Base-by-base conservation (phyloP, 2,113 vertebrate species). In the Sturnus vulgaris region DNA sequence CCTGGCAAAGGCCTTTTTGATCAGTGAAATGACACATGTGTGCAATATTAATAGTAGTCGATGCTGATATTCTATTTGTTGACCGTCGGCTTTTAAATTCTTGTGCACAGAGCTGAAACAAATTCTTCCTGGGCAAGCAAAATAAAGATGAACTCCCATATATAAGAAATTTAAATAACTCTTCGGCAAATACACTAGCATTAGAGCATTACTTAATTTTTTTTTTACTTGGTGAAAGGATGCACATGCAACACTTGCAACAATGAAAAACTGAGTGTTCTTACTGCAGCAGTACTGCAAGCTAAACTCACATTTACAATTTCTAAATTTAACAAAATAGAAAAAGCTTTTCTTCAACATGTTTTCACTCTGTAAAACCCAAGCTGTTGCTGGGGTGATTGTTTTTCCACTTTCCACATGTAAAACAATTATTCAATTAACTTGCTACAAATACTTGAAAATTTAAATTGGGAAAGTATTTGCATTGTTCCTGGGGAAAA, bases 41-140 rank as follows among this genome's bases (percentile, higher is more conserved):
- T 98, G 98, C 98, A 98, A 98, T 98, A 99, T 98, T 98, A 98
- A 98, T 96, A 97, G 98, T 97, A 94, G 94, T 95, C 42, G 91
- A 98, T 98, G 98, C 98, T 97, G 98, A 98, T 98, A 95, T 96
- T 97, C 97, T 95, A 95, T 96, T 96, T 97, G 95, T 81, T 76
- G 85, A 95, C 92, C 65, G 66, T 88, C 93, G 94, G 96, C 90
- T 97, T 97, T 93, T 71, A 96, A 96, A 97, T 97, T 97, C 92
- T 97, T 97, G 82, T 19, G 71, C 96, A 95, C 1, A 49, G 88
- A 95, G 82, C 65, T 60, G 92, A 95, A 96, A 92, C 90, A 59
- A 40, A 72, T 95, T 95, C 79, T 97, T 95, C 91, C 91, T 86
- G 91, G 55, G 92, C 30, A 92, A 70, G 86, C 16, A 93, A 95